Evolutionary conservation across 2,888 invertebrate species (phyloP), one percentile per base, ranked within the genome.

Genomic region (Spodoptera littoralis): DNA sequence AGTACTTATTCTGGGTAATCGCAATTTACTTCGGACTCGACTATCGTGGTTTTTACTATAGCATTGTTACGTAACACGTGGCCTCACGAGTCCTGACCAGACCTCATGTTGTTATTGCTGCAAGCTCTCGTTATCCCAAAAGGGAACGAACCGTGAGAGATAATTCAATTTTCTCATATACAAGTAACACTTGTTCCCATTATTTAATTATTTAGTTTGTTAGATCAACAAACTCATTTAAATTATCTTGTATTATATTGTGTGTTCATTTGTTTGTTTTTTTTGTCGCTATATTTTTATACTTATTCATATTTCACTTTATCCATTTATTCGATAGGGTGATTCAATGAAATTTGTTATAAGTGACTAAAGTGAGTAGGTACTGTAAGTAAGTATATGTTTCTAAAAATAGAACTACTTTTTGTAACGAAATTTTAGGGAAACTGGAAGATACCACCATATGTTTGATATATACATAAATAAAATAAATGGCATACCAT

Each of bases 201-300:
- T 65, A 72, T 56, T 22, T 62, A 65, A 61, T 76, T 55, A 61
- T 58, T 43, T 67, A 60, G 52, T 71, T 71, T 48, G 47, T 52
- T 49, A 58, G 27, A 51, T 36, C 24, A 51, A 43, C 24, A 51
- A 43, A 54, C 54, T 55, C 52, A 50, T 54, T 63, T 48, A 47
- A 65, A 60, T 68, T 49, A 60, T 30, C 56, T 60, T n/a, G 56
- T 60, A 58, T 9, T 51, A 52, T 47, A 49, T 69, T 68, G 65
- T 72, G 60, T 8, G 36, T 36, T 36, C 8, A 36, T 36, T 36
- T 36, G 36, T 36, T 36, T 36, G 36, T 36, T 36, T 36, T 5
- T 36, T 36, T 36, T 2, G 9, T 36, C 36, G 9, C 9, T 9
- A 9, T 36, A 36, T 9, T 36, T 36, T 36, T 36, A 9, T 36